These are phyloP conservation scores for Gryllus bimaculatus DNA, from an alignment of 1,140 invertebrate species.

Conservation along the genomic window DNA sequence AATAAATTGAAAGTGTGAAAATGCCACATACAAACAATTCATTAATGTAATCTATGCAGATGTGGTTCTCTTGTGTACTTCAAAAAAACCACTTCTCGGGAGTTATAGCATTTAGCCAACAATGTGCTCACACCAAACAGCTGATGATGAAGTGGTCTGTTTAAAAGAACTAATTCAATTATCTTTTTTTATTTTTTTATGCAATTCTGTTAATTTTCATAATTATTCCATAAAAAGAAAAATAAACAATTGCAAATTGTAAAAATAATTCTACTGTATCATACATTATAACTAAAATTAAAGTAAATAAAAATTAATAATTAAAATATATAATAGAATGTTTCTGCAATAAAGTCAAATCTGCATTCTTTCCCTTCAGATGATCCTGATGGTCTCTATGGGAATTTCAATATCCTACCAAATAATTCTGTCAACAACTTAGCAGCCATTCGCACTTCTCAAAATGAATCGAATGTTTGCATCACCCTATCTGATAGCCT, in stretches of 20 bases:
- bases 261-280: neutral
- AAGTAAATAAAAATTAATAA: neutral
- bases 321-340: neutral
- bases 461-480: neutral
- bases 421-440: slow-evolving; percentile 35
- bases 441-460: slow-evolving; percentile 17
- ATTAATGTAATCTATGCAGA: too few species aligned
- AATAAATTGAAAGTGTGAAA: too few species aligned
- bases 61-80: too few species aligned
- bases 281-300: neutral
- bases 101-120: too few species aligned
- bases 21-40: too few species aligned
- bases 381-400: slow-evolving; percentile 20
- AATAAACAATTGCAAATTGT: neutral
- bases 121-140: too few species aligned
- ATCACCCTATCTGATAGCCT: neutral
- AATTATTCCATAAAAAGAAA: neutral
- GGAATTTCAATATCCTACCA: slow-evolving; percentile 22
- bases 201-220: neutral
- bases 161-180: too few species aligned
- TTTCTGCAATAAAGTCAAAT: neutral
- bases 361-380: slow-evolving; percentile 20
- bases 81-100: too few species aligned
- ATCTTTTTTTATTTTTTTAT: neutral
- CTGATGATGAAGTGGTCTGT: too few species aligned